These are phyloP conservation scores for Myodes glareolus DNA, from an alignment of 2,113 vertebrate species.

Conservation along the genomic window DNA sequence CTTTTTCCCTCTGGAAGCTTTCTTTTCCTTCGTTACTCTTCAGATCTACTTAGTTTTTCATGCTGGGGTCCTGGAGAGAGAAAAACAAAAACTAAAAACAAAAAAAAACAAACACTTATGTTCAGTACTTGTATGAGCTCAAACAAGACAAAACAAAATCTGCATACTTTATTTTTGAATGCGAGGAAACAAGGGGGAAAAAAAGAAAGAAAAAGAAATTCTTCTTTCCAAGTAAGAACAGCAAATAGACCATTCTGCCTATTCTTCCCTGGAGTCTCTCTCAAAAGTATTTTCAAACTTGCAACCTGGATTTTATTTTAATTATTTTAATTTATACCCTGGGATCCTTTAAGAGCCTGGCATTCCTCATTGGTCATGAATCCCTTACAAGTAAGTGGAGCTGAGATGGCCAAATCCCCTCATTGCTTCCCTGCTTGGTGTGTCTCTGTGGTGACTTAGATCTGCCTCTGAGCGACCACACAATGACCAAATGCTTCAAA, in stretches of 20 bases:
- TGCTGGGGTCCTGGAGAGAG: slow-evolving; percentile 79
- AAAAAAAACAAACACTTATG: slow-evolving; percentile 79
- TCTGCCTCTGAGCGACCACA: slow-evolving; percentile 61
- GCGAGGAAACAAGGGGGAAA: slow-evolving; percentile 69
- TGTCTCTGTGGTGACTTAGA: slow-evolving; percentile 60
- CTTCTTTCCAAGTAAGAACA: slow-evolving; percentile 80
- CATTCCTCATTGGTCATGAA: slow-evolving; percentile 78
- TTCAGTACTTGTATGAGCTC: slow-evolving; percentile 80
- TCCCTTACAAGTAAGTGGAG: slow-evolving; percentile 61
- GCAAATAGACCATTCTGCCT: slow-evolving; percentile 76
- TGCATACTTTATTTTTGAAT: slow-evolving; percentile 63
- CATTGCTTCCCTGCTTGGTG: not conserved
- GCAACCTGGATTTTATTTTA: slow-evolving; percentile 66
- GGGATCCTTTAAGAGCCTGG: slow-evolving; percentile 74
- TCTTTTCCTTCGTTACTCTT: not conserved
- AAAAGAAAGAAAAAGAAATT: not conserved
- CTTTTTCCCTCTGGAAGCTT: slow-evolving; percentile 22
- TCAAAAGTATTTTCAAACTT: slow-evolving; percentile 73
- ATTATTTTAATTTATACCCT: slow-evolving; percentile 68
- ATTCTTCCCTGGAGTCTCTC: slow-evolving; percentile 80
- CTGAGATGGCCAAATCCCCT: slow-evolving; percentile 61
- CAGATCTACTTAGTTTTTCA: slow-evolving; percentile 83
- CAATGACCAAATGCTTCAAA: slow-evolving; percentile 21
- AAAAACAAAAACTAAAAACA: slow-evolving; percentile 55
- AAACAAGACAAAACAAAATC: slow-evolving; percentile 56